phyloP scores from a whole-genome alignment of 2,797 vertebrate genomes.

The Cichlasoma orientale region DNA sequence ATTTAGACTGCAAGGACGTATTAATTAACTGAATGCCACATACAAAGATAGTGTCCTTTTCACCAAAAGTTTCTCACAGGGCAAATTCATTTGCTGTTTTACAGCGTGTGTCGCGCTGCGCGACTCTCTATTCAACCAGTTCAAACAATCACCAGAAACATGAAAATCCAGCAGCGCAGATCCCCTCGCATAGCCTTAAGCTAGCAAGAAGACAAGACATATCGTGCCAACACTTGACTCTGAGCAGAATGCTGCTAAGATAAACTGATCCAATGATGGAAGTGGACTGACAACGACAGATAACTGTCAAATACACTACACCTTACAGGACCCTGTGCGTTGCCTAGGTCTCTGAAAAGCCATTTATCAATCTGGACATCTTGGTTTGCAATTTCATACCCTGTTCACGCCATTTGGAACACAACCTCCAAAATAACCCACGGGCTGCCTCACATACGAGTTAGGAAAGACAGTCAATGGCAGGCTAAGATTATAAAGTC shows the following conservation, averaged over 20 bases:
- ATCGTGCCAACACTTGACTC: not conserved
- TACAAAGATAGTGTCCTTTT: not conserved
- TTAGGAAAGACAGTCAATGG: not conserved
- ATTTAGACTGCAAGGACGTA: not conserved
- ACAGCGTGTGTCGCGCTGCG: not conserved
- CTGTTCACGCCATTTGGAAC: not conserved
- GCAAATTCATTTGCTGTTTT: not conserved
- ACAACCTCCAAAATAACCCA: not conserved
- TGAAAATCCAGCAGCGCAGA: not conserved
- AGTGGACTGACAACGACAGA: not conserved
- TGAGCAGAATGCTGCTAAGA: not conserved
- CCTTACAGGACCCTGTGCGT: not conserved
- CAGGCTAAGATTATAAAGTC: not conserved
- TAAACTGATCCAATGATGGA: slow-evolving; percentile 4
- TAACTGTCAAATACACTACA: not conserved
- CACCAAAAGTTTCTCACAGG: not conserved
- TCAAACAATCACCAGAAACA: not conserved
- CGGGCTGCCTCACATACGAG: not conserved
- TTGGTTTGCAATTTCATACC: not conserved
- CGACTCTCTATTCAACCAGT: not conserved
- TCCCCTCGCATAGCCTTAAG: not conserved
- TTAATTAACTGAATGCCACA: not conserved
- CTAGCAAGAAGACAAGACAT: not conserved
- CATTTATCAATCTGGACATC: not conserved
- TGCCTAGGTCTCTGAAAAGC: not conserved